These are phyloP conservation scores for Exephanes ischioxanthus DNA, from an alignment of 2,888 invertebrate genomes.

Conservation along the genomic window DNA sequence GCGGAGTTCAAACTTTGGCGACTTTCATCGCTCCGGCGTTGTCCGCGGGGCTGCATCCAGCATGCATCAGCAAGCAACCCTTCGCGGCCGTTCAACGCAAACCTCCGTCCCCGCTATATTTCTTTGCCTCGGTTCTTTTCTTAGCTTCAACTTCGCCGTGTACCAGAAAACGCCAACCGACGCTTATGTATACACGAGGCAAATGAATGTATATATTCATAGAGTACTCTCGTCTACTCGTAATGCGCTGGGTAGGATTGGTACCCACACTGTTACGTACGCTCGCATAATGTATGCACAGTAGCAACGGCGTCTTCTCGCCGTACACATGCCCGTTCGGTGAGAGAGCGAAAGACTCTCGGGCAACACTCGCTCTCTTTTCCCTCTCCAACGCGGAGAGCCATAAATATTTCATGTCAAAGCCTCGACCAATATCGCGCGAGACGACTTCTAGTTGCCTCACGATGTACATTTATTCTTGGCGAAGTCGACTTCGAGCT, in stretches of 20 bases:
- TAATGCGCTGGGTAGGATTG: slow-evolving; percentile 32
- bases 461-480: slow-evolving; percentile 6
- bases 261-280: slow-evolving; percentile 39
- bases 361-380: slow-evolving; percentile 33
- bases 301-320: slow-evolving; percentile 28
- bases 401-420: slow-evolving; percentile 67
- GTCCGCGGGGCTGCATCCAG: slow-evolving; percentile 11
- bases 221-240: slow-evolving; percentile 52
- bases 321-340: neutral
- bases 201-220: slow-evolving; percentile 63
- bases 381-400: slow-evolving; percentile 48
- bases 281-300: slow-evolving; percentile 15
- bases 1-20: slow-evolving; percentile 48
- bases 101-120: neutral
- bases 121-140: slow-evolving; percentile 28
- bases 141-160: slow-evolving; percentile 44
- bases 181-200: slow-evolving; percentile 26
- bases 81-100: slow-evolving; percentile 33
- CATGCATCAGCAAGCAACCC: slow-evolving; percentile 26
- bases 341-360: neutral
- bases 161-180: neutral
- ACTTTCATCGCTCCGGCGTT: slow-evolving; percentile 27
- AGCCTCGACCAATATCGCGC: slow-evolving; percentile 62
- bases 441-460: slow-evolving; percentile 46
- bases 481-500: slow-evolving; percentile 21